Conservation (phyloP, 2,888 invertebrate genomes). For the Patella pellucida region DNA sequence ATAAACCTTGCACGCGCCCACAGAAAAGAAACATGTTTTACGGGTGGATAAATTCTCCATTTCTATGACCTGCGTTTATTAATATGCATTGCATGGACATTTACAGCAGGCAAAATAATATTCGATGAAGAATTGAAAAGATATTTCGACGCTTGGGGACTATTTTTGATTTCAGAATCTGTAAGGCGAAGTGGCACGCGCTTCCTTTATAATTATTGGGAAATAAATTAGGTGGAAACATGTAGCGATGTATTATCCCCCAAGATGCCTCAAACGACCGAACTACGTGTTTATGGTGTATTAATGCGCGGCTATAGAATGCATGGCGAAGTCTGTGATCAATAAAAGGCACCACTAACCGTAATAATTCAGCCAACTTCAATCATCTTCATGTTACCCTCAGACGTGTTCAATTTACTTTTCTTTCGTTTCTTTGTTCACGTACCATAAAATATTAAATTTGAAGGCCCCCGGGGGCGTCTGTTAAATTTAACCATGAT, state of each 20-base stretch:
- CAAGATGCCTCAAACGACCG: not conserved
- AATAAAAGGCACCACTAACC: not conserved
- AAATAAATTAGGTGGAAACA: not conserved
- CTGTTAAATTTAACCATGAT: not conserved
- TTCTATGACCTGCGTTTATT: conserved; percentile 5
- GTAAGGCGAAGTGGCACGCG: not conserved
- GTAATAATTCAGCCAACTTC: conserved; percentile 1
- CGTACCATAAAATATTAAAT: not conserved
- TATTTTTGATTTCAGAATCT: not conserved
- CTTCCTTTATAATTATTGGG: not conserved
- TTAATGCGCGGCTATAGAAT: not conserved
- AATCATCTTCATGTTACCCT: conserved; percentile 2
- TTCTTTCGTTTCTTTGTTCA: conserved; percentile 6
- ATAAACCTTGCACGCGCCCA: not conserved
- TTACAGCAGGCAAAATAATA: not conserved
- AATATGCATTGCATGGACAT: not conserved
- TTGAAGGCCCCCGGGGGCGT: not conserved
- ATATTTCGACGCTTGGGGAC: not conserved
- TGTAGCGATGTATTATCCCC: not conserved
- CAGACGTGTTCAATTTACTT: conserved; percentile 9
- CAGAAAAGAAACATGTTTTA: conserved; percentile 9
- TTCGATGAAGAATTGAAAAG: not conserved
- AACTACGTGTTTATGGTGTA: not conserved
- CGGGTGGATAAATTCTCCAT: conserved; percentile 1
- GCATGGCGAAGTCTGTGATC: no score